Base-by-base conservation (phyloP, 2,888 invertebrate species). In the Ryuthela nishihirai region DNA sequence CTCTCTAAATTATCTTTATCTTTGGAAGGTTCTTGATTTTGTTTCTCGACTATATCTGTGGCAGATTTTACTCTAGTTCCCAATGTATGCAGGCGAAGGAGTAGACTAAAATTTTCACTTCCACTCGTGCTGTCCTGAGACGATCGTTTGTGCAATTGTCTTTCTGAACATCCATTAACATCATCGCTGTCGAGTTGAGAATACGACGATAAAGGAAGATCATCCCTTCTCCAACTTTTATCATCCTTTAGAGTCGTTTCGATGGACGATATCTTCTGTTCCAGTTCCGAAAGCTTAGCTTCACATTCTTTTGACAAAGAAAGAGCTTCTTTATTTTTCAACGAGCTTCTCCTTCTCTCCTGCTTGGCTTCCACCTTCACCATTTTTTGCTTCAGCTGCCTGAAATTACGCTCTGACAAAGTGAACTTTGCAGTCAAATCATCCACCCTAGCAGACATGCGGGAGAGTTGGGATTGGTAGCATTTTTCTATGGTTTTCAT, bases 391-490 rank as follows among this genome's bases (percentile, higher is more conserved):
- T 88, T 89, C 23, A 88, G 72, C 2, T 82, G 82, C 50, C 88
- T 79, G 10, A 73, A 72, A 74, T 88, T 88, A 68, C 87, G 85
- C 70, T 91, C 91, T 1, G 88, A 87, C 0, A 82, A 81, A 6
- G 84, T 84, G 58, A 91, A 79, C 72, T 91, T 92, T 47, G 82
- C 80, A 0, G 90, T 89, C 29, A 93, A 76, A 72, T 90, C 88
- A 70, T 90, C 84, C 59, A 93, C 85, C 45, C 90, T 81, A 24
- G 85, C 85, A 32, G 86, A 87, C 84, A 92, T 85, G 69, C 89
- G 76, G 62, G 84, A 82, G 26, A 87, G 80, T 73, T 91, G 84
- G 3, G 69, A 67, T 41, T 71, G 66, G 46, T 83, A 81, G 61
- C 81, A 79, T 53, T 80, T 80, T 52, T 78, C 76, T 65, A 81